Conservation (phyloP, 1,140 invertebrate species). For the Drusus annulatus region DNA sequence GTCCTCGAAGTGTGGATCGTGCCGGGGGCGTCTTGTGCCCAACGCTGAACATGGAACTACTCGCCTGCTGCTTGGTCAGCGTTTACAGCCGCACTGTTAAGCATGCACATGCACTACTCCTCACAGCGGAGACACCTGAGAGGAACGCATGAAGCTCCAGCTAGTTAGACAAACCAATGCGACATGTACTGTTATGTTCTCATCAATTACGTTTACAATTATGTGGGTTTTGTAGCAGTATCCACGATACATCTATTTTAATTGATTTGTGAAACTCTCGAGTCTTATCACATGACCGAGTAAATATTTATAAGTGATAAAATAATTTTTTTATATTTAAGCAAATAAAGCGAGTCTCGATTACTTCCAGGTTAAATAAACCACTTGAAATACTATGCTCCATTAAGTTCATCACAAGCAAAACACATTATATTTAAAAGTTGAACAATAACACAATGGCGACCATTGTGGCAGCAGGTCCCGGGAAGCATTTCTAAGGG, state of each 20-base stretch:
- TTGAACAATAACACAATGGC: constrained; percentile 39
- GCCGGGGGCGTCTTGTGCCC: constrained; percentile 2
- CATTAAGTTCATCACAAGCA: constrained; percentile 29
- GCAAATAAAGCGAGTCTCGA: neutral
- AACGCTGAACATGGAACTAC: neutral
- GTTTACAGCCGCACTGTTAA: too few relatives aligned
- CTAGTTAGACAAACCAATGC: neutral
- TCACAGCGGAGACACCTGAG: constrained; percentile 52
- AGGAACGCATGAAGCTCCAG: constrained; percentile 48
- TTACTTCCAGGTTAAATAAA: neutral
- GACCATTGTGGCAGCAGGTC: constrained; percentile 27
- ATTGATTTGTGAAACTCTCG: too few relatives aligned
- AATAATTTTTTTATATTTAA: too few relatives aligned
- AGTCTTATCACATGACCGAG: too few relatives aligned
- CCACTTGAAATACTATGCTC: constrained; percentile 16
- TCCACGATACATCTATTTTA: too few relatives aligned
- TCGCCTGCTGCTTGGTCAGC: neutral
- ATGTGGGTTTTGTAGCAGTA: too few relatives aligned
- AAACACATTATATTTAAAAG: constrained; percentile 42
- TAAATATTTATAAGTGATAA: too few relatives aligned
- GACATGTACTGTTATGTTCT: too few relatives aligned
- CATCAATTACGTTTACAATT: too few relatives aligned
- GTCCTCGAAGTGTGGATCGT: constrained; percentile 40
- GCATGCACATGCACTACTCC: too few relatives aligned
- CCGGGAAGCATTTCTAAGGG: constrained; percentile 5